Evolutionary conservation across 2,113 vertebrate species (phyloP).

Genomic region (Miniopterus natalensis): DNA sequence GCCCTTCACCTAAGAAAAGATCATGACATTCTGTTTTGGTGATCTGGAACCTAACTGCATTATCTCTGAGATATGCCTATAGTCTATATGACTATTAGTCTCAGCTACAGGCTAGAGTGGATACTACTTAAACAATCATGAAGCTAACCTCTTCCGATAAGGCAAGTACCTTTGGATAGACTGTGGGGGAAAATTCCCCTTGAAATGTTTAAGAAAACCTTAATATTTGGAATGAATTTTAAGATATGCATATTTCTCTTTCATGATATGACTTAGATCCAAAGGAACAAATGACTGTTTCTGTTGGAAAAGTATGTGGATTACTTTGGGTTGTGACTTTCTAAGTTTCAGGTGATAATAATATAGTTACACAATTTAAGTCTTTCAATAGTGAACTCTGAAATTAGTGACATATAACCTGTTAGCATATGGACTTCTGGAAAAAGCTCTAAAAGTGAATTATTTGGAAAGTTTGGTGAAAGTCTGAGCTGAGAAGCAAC

Average conservation of each 20-base stretch:
- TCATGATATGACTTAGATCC: not conserved
- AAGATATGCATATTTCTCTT: conserved; percentile 40
- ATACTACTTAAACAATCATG: not conserved
- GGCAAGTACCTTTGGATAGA: not conserved
- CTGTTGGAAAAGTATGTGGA: not conserved
- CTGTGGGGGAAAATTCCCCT: not conserved
- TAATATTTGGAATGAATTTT: conserved; percentile 49
- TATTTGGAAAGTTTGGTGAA: conserved; percentile 40
- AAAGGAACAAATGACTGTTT: conserved; percentile 10
- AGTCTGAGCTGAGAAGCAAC: not conserved
- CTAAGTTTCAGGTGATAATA: conserved; percentile 7
- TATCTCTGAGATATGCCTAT: not conserved
- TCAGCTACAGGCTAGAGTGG: not conserved
- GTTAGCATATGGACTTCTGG: not conserved
- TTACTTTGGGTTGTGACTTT: not conserved
- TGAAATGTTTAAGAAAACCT: conserved; percentile 49
- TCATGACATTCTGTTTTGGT: not conserved
- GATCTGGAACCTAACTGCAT: not conserved
- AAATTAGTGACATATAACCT: not conserved
- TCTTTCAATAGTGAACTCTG: not conserved
- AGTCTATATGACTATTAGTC: not conserved
- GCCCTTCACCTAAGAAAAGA: not conserved
- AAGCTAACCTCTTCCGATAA: not conserved
- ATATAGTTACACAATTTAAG: not conserved
- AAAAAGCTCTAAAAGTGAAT: conserved; percentile 50